phyloP scores from a whole-genome alignment of 1,140 invertebrate species.

The Arion vulgaris region DNA sequence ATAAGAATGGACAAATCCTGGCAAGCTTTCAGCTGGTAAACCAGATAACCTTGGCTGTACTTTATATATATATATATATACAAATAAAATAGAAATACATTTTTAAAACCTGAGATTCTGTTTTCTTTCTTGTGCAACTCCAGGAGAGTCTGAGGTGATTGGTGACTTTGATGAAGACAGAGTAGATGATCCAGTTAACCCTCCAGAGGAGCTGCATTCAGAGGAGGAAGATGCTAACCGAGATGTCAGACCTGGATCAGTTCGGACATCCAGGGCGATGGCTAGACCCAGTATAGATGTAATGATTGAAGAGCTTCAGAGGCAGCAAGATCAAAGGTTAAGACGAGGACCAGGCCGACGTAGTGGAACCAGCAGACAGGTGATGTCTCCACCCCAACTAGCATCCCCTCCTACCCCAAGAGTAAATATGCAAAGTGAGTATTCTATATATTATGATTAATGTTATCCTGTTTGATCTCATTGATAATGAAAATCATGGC shows the following conservation, averaged over 20 bases:
- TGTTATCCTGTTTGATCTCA: too few relatives aligned
- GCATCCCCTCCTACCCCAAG: slow-evolving; percentile 39
- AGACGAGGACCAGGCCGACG: slow-evolving; percentile 43
- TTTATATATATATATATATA: too few relatives aligned
- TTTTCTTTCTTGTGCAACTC: too few relatives aligned
- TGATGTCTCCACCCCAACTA: slow-evolving; percentile 45
- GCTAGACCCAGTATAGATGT: slow-evolving; percentile 82
- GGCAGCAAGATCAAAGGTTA: slow-evolving; percentile 63
- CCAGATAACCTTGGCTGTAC: too few relatives aligned
- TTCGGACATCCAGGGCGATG: slow-evolving; percentile 26
- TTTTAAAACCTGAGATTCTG: too few relatives aligned
- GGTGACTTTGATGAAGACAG: slow-evolving; percentile 64
- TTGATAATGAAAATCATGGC: too few relatives aligned
- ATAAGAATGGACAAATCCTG: too few relatives aligned
- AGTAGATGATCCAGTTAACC: neutral
- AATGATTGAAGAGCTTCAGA: slow-evolving; percentile 81
- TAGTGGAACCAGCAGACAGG: neutral
- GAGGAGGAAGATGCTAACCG: slow-evolving; percentile 39
- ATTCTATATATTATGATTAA: neutral
- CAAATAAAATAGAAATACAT: too few relatives aligned
- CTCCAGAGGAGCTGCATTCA: slow-evolving; percentile 32
- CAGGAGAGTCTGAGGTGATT: slow-evolving; percentile 70
- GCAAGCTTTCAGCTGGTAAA: too few relatives aligned
- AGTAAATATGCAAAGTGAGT: slow-evolving; percentile 28
- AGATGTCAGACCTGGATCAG: neutral